Conservation (phyloP, 2,888 invertebrate genomes). For the Spicauda simplicius region DNA sequence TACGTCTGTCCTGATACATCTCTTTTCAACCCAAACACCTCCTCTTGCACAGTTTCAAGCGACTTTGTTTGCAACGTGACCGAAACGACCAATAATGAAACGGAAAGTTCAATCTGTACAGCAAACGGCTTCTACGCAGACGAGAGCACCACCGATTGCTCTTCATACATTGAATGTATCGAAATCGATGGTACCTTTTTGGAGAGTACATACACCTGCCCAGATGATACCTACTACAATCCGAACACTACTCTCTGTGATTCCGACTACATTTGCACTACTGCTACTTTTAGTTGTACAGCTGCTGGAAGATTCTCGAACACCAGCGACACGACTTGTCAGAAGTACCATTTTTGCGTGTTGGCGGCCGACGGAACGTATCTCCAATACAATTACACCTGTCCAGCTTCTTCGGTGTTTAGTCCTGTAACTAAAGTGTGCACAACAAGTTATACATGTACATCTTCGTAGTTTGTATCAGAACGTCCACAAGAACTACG, state of each 20-base stretch:
- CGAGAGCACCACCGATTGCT: conserved; percentile 61
- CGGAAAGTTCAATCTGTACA: conserved; percentile 55
- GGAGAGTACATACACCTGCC: conserved; percentile 62
- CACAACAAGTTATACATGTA: conserved; percentile 68
- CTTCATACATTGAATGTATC: conserved; percentile 67
- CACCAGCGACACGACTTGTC: conserved; percentile 65
- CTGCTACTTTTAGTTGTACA: conserved; percentile 59
- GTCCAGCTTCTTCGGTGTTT: conserved; percentile 71
- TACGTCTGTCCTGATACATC: conserved; percentile 72
- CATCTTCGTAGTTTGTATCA: conserved; percentile 30
- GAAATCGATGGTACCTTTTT: conserved; percentile 56
- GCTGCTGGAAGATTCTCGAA: conserved; percentile 70
- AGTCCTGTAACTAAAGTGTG: conserved; percentile 64
- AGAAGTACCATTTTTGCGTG: conserved; percentile 70
- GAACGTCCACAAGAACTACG: not conserved
- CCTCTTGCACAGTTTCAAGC: conserved; percentile 60
- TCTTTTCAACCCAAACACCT: conserved; percentile 64
- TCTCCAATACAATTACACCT: conserved; percentile 64
- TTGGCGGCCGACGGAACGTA: conserved; percentile 54
- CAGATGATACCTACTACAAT: conserved; percentile 59
- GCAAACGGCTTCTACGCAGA: conserved; percentile 64
- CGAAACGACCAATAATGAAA: not conserved
- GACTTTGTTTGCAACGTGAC: conserved; percentile 62
- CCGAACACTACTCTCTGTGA: conserved; percentile 70
- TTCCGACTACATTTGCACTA: conserved; percentile 58